phyloP scores from a whole-genome alignment of 2,113 vertebrate species.

The Oenanthe melanoleuca region DNA sequence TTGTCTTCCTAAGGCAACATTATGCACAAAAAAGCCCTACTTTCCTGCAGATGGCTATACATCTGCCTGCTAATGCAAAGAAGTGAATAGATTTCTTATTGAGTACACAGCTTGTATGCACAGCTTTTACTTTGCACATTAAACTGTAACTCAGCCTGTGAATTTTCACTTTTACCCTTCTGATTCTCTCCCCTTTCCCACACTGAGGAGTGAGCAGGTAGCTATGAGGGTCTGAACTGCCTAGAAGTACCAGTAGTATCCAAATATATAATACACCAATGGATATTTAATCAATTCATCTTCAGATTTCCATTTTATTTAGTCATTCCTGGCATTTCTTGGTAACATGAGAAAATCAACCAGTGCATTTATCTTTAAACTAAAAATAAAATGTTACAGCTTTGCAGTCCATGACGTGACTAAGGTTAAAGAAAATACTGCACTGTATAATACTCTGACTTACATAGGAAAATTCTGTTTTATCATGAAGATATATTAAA shows the following conservation, averaged over 20 bases:
- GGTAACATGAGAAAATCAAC: neutral
- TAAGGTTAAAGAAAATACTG: neutral
- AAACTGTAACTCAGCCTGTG: neutral
- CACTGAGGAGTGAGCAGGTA: rapidly evolving
- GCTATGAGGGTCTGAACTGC: neutral
- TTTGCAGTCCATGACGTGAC: neutral
- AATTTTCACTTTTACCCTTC: neutral
- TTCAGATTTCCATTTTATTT: neutral
- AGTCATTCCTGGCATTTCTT: neutral
- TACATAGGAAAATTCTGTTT: neutral
- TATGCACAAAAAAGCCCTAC: rapidly evolving
- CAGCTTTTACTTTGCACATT: neutral
- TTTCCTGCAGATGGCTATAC: neutral
- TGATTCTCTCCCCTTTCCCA: neutral
- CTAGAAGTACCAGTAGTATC: neutral
- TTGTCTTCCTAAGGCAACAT: neutral
- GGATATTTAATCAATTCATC: neutral
- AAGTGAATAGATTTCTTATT: neutral
- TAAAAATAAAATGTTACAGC: neutral
- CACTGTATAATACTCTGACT: neutral
- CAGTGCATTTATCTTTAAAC: neutral
- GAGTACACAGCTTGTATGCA: rapidly evolving
- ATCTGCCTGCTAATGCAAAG: neutral
- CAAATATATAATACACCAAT: neutral
- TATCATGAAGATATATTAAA: neutral